Base-by-base conservation (phyloP, 2,888 invertebrate genomes). In the Lasioglossum villosulum region DNA sequence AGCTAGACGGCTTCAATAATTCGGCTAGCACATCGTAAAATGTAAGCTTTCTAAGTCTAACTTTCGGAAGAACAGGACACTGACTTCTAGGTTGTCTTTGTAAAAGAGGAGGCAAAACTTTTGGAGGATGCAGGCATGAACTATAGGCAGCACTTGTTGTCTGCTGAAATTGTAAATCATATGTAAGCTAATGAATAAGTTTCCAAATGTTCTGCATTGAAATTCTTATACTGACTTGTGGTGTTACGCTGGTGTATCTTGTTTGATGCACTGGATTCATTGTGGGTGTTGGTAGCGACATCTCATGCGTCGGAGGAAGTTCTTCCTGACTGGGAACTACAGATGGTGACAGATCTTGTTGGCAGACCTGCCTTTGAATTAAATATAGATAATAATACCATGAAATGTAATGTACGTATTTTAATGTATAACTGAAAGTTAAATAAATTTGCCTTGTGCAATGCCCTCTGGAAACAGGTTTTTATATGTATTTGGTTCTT, bases 21-120 rank as follows among this genome's bases (percentile, higher is more conserved):
- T 98, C 98, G 2, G 97, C 97, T 81, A 98, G 95, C 86, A 98
- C 96, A 95, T 99, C 99, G 95, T 98, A 99, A 95, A 99, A 99
- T 4, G 99, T 99, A 76, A 99, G 96, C 93, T 97, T 97, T 94
- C 98, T 98, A 91, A 99, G 97, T 93, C 97, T 97, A 27, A 99
- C 98, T 95, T 99, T 99, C 0, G 99, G 99, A 95, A 98, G 98
- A 78, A 99, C 97, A 10, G 99, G 99, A 95, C 97, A 97, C 82
- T 95, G 95, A 52, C 90, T 92, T 4, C 94, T 91, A 75, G 92
- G 93, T 82, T 94, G 94, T 76, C 93, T 88, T 85, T 93, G 91
- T 52, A 93, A 88, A 30, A 92, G 91, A 52, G 92, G 81, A 66
- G 91, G 88, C 82, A 94, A 82, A 30, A 94, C 92, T 90, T 95